phyloP scores from a whole-genome alignment of 2,113 vertebrate species.

The Hypanus sabinus region DNA sequence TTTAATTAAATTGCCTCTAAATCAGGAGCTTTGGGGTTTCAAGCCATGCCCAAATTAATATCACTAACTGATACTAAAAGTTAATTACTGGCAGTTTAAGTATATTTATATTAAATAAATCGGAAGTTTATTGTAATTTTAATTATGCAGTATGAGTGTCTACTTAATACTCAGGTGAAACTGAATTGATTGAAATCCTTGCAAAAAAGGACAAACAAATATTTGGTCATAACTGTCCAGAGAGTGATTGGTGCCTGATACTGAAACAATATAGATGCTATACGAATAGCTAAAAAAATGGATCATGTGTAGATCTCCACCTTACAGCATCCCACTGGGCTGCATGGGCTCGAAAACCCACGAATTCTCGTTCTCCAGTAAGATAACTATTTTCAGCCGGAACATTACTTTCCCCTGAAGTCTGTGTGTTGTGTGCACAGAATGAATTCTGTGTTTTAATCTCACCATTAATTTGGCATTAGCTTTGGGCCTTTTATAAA shows the following conservation, averaged over 20 bases:
- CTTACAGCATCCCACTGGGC: neutral
- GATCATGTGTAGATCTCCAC: neutral
- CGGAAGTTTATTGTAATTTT: neutral
- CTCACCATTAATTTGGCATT: neutral
- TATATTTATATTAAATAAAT: neutral
- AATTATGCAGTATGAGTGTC: neutral
- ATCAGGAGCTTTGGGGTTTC: neutral
- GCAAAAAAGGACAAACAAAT: neutral
- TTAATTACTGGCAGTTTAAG: neutral
- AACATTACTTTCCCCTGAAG: neutral
- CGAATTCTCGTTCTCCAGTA: too few relatives aligned
- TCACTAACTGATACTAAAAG: neutral
- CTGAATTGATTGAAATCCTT: neutral
- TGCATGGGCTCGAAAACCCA: neutral
- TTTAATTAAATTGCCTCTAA: neutral
- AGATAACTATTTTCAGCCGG: neutral
- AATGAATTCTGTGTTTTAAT: neutral
- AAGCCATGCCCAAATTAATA: neutral
- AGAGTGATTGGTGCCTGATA: neutral
- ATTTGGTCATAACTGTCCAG: too few relatives aligned
- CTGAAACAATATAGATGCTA: neutral
- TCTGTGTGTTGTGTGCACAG: neutral
- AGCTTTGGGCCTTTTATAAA: neutral
- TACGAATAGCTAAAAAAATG: neutral
- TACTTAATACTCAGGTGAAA: neutral